A percentile compares a stretch with the other conserved stretches of the same genome.
These are phyloP conservation scores for Stramonita haemastoma DNA, from an alignment of 2,888 invertebrate genomes.

Conservation along the genomic window DNA sequence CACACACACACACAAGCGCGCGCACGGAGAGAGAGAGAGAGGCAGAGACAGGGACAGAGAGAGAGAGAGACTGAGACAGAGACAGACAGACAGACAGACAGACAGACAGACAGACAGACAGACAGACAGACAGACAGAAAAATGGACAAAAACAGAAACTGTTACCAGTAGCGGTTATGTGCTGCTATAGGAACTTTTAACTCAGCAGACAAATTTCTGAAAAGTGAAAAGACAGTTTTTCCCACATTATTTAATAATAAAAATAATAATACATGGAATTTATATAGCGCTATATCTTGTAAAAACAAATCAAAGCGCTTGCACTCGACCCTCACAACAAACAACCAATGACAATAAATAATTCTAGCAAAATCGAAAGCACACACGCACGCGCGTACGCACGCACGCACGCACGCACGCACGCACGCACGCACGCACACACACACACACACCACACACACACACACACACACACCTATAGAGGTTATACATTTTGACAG, in stretches of 20 bases:
- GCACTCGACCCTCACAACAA: no score
- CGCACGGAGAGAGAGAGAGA: not conserved
- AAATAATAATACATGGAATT: no score
- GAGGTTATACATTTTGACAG: no score
- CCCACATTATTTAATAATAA: not conserved
- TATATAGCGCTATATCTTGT: no score
- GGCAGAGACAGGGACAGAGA: not conserved
- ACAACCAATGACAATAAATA: no score
- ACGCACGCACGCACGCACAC: not conserved
- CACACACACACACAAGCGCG: not conserved
- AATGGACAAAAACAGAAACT: not conserved
- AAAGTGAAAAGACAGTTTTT: not conserved
- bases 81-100: not conserved
- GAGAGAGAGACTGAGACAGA: not conserved
- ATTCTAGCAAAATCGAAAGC: not conserved
- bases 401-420: not conserved
- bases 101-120: not conserved
- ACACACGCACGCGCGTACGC: not conserved
- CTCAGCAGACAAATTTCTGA: slow-evolving; percentile 54
- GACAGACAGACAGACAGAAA: not conserved
- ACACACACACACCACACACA: not conserved
- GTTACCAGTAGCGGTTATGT: slow-evolving; percentile 53
- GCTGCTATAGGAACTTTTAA: slow-evolving; percentile 48
- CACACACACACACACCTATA: not conserved
- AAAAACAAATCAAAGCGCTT: no score